A percentile compares a stretch with the other conserved stretches of the same genome.
These are phyloP conservation scores for Macrochelys suwanniensis DNA, from an alignment of 2,797 vertebrate species.

Conservation along the genomic window DNA sequence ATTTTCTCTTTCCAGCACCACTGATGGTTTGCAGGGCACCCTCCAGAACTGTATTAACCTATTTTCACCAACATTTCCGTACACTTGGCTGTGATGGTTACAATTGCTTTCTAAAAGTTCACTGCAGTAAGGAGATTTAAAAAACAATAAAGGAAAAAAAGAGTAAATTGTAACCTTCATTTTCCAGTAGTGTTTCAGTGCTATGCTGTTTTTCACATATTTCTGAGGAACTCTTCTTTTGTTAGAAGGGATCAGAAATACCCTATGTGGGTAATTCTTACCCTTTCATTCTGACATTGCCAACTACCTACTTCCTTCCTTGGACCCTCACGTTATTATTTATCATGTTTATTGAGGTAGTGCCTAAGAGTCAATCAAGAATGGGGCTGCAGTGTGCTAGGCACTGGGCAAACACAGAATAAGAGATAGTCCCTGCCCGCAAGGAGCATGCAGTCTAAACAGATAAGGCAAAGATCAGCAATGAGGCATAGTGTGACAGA, in stretches of 20 bases:
- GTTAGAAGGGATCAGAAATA: conserved; percentile 34
- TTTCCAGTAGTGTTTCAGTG: neutral
- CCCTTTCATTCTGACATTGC: conserved; percentile 39
- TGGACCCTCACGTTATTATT: conserved; percentile 5
- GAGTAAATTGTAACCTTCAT: neutral
- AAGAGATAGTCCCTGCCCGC: neutral
- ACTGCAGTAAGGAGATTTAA: conserved; percentile 26
- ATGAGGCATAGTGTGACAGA: neutral
- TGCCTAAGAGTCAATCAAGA: neutral
- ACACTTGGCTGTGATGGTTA: neutral
- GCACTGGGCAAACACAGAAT: neutral
- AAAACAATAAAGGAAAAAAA: neutral
- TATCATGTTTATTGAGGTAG: rapidly evolving
- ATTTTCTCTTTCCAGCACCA: conserved; percentile 11
- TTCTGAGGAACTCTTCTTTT: conserved; percentile 3
- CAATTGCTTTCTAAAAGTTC: neutral
- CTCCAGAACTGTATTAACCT: neutral
- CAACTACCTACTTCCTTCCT: conserved; percentile 49
- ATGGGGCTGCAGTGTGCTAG: neutral
- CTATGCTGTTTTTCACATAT: neutral
- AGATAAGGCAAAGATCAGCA: conserved; percentile 37
- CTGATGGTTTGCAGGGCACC: neutral
- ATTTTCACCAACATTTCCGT: conserved; percentile 18
- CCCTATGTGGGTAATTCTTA: conserved; percentile 33
- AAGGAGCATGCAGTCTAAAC: neutral